Conservation (phyloP, 35 echinoderm and acorn worm genomes). For the Apostichopus californicus region DNA sequence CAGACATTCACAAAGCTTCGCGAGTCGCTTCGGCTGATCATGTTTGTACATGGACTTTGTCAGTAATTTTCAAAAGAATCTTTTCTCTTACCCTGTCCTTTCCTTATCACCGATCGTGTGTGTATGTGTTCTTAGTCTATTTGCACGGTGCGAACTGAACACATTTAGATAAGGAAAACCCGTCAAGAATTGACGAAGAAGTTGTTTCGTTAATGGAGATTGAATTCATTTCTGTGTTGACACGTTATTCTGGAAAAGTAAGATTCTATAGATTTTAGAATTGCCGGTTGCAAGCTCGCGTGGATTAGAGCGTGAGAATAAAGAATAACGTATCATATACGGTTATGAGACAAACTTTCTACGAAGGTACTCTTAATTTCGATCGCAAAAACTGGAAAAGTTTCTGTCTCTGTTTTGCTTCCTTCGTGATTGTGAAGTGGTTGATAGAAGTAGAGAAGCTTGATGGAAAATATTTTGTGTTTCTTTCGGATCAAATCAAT, state of each 20-base stretch:
- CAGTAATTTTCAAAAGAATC: background rate
- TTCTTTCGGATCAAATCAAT: too few relatives aligned
- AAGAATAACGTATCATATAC: too few relatives aligned
- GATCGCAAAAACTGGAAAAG: too few relatives aligned
- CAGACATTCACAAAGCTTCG: background rate
- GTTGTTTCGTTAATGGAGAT: constrained; percentile 37
- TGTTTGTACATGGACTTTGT: constrained; percentile 41
- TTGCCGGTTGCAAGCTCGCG: background rate
- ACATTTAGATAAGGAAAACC: background rate
- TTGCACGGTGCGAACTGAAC: constrained; percentile 1
- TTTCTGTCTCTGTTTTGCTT: too few relatives aligned
- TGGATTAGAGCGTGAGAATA: too few relatives aligned
- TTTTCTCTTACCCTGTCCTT: background rate
- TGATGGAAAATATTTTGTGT: too few relatives aligned
- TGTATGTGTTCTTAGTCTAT: background rate
- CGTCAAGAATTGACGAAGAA: background rate
- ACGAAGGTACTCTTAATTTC: too few relatives aligned
- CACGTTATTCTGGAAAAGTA: background rate
- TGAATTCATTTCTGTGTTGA: constrained; percentile 37
- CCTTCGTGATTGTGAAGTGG: too few relatives aligned
- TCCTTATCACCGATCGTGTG: background rate
- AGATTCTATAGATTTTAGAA: background rate
- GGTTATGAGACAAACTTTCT: too few relatives aligned
- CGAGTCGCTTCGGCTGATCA: background rate
- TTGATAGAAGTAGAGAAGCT: too few relatives aligned